These are phyloP conservation scores for Neoarius graeffei DNA, from an alignment of 2,113 vertebrate species.

Conservation along the genomic window DNA sequence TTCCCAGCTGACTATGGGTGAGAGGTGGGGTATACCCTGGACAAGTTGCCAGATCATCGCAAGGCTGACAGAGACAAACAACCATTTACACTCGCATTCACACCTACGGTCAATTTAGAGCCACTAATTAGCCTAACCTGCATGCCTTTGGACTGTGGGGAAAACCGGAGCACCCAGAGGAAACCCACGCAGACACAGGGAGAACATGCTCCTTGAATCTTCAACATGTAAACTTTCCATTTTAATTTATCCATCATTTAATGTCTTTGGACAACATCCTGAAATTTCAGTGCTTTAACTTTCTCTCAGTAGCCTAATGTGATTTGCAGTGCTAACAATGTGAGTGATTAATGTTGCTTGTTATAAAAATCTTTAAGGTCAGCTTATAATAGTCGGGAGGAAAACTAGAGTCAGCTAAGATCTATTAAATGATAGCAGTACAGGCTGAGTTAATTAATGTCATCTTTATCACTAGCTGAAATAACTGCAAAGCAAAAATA, in stretches of 20 bases:
- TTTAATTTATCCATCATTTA: not conserved
- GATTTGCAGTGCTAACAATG: not conserved
- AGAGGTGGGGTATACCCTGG: too few species aligned
- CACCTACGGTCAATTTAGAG: too few species aligned
- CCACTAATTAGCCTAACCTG: too few species aligned
- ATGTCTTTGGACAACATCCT: not conserved
- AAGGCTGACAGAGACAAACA: too few species aligned
- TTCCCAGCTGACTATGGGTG: too few species aligned
- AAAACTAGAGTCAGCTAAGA: not conserved
- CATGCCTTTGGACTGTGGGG: too few species aligned
- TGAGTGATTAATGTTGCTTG: not conserved
- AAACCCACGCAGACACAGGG: too few species aligned
- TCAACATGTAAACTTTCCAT: not conserved
- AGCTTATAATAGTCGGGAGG: not conserved
- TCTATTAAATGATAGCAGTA: not conserved
- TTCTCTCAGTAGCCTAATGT: not conserved
- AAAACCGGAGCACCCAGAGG: too few species aligned
- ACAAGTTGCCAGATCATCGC: too few species aligned
- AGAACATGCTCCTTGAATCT: too few species aligned
- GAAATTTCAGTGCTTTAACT: not conserved
- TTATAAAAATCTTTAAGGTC: not conserved
- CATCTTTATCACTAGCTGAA: not conserved
- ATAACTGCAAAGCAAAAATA: not conserved
- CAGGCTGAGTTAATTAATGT: not conserved
- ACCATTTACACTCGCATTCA: too few species aligned